A percentile compares a stretch with the other conserved stretches of the same genome.
Conservation (phyloP, 2,113 vertebrate genomes). For the Apistogramma diplotaenia region DNA sequence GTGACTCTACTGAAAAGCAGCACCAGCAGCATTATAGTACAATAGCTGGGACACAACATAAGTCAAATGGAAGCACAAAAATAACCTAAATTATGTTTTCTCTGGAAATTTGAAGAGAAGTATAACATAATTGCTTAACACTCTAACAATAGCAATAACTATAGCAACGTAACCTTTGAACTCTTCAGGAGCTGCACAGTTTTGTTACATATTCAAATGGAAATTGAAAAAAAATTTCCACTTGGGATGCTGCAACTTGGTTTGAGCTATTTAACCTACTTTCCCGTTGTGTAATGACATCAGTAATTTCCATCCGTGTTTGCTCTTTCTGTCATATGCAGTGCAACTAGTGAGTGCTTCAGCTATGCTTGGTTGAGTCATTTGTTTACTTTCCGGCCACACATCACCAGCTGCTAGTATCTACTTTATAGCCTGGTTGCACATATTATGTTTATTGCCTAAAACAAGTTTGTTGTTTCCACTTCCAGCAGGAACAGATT, state of each 20-base stretch:
- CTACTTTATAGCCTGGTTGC: neutral
- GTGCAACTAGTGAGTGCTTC: neutral
- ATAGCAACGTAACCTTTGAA: neutral
- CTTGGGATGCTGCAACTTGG: neutral
- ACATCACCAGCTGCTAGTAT: neutral
- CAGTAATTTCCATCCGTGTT: neutral
- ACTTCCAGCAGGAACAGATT: neutral
- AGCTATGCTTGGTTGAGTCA: neutral
- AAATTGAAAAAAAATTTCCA: neutral
- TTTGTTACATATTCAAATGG: neutral
- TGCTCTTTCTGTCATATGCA: neutral
- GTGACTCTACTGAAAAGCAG: accelerated
- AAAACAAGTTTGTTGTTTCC: neutral
- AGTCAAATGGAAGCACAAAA: neutral
- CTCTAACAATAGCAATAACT: neutral
- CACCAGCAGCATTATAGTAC: neutral
- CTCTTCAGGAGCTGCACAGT: neutral
- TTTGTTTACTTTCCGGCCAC: neutral
- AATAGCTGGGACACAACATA: neutral
- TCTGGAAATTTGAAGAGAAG: neutral
- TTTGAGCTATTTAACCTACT: neutral
- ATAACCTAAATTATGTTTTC: neutral
- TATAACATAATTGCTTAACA: neutral
- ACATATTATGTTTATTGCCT: neutral
- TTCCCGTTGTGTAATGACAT: neutral